Evolutionary conservation across 2,113 vertebrate genomes (phyloP).

Genomic region (Takifugu flavidus): DNA sequence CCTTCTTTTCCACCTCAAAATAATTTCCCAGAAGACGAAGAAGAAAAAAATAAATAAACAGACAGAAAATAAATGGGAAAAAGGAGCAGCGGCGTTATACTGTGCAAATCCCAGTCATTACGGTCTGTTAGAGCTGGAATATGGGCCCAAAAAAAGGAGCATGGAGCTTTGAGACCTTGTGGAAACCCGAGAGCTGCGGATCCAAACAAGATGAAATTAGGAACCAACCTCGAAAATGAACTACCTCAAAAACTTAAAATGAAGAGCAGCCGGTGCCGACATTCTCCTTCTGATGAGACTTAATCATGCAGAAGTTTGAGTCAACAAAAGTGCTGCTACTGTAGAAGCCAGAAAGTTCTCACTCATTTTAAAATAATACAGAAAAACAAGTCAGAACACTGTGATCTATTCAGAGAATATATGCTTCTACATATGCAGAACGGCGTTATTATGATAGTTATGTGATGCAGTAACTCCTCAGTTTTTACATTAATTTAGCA

Average conservation of each 20-base stretch:
- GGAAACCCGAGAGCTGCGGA: constrained; percentile 45
- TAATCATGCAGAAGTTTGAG: constrained; percentile 64
- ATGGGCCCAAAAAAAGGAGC: constrained; percentile 54
- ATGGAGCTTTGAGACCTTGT: constrained; percentile 48
- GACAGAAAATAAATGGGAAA: constrained; percentile 33
- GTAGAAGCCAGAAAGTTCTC: constrained; percentile 15
- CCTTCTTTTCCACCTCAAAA: constrained; percentile 27
- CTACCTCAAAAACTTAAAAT: constrained; percentile 55
- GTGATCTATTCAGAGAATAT: no score
- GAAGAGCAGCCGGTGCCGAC: constrained; percentile 47
- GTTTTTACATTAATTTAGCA: no score
- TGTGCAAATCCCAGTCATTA: constrained; percentile 61
- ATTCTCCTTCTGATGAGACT: constrained; percentile 48
- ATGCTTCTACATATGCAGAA: no score
- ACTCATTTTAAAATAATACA: no score
- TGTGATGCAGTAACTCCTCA: no score
- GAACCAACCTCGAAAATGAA: constrained; percentile 60
- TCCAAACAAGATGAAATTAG: constrained; percentile 65
- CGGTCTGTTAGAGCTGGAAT: constrained; percentile 46
- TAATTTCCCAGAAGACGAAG: constrained; percentile 60
- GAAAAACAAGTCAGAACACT: no score
- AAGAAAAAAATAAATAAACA: constrained; percentile 39
- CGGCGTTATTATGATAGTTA: no score
- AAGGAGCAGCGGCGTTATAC: constrained; percentile 42
- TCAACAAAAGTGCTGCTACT: constrained; percentile 54